Conservation (phyloP, 1,140 invertebrate species). For the Portunus trituberculatus region DNA sequence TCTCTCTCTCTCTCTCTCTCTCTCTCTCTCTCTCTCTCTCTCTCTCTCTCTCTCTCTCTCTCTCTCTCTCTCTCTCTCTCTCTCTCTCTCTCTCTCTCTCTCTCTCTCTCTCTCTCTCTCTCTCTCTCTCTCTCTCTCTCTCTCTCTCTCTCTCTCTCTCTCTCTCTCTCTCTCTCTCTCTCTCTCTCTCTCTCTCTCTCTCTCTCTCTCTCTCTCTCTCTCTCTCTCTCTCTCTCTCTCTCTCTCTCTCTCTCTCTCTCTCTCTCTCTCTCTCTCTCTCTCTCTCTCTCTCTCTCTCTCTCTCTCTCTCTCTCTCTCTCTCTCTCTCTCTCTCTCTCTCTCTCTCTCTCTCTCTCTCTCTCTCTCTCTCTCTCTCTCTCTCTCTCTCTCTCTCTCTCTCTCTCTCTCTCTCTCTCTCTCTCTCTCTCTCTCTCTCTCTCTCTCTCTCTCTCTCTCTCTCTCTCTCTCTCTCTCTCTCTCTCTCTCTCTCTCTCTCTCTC, state of each 20-base stretch:
- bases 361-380: not conserved
- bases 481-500: not conserved
- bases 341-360: not conserved
- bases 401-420: not conserved
- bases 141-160: constrained; percentile 20
- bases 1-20: not conserved
- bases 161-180: constrained; percentile 25
- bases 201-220: not conserved
- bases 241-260: constrained; percentile 17
- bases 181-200: constrained; percentile 20
- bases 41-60: constrained; percentile 20
- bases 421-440: constrained; percentile 16
- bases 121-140: not conserved
- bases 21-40: not conserved
- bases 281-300: not conserved
- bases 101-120: not conserved
- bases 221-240: not conserved
- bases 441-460: constrained; percentile 11
- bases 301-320: not conserved
- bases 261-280: constrained; percentile 10
- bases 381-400: constrained; percentile 11
- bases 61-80: constrained; percentile 25
- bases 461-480: not conserved
- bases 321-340: not conserved
- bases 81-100: constrained; percentile 20